Percentiles rank a stretch among this genome's conserved stretches.
phyloP scores from a whole-genome alignment of 1,140 invertebrate species.

The Parasteatoda tepidariorum region DNA sequence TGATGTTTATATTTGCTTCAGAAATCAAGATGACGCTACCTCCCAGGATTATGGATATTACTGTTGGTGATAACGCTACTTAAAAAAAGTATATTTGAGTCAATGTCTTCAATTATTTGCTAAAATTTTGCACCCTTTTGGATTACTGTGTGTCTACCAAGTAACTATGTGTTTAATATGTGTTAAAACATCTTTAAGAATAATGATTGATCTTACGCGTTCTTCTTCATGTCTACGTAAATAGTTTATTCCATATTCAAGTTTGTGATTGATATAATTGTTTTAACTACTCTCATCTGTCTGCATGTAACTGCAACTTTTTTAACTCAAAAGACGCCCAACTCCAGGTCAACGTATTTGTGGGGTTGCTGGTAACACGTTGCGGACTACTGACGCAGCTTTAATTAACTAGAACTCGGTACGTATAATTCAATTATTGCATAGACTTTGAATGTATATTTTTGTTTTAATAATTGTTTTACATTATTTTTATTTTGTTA shows the following conservation, averaged over 20 bases:
- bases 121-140: neutral
- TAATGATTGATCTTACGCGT: neutral
- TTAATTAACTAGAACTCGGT: too few species aligned
- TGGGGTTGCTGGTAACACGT: too few species aligned
- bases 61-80: conserved; percentile 24
- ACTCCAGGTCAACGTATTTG: too few species aligned
- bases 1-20: neutral
- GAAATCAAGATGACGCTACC: neutral
- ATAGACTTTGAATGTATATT: too few species aligned
- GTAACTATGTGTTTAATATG: neutral
- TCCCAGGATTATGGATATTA: conserved; percentile 9
- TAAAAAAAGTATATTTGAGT: neutral
- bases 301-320: too few species aligned
- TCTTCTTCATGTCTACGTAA: neutral
- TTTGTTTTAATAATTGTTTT: too few species aligned
- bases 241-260: neutral
- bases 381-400: too few species aligned
- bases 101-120: neutral
- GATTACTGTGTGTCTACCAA: neutral
- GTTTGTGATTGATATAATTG: too few species aligned
- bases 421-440: too few species aligned
- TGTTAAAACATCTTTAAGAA: neutral
- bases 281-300: too few species aligned
- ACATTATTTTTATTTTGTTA: too few species aligned
- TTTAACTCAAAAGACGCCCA: too few species aligned